Evolutionary conservation across 2,888 invertebrate genomes (phyloP).

Genomic region (Ectobius pallidus): DNA sequence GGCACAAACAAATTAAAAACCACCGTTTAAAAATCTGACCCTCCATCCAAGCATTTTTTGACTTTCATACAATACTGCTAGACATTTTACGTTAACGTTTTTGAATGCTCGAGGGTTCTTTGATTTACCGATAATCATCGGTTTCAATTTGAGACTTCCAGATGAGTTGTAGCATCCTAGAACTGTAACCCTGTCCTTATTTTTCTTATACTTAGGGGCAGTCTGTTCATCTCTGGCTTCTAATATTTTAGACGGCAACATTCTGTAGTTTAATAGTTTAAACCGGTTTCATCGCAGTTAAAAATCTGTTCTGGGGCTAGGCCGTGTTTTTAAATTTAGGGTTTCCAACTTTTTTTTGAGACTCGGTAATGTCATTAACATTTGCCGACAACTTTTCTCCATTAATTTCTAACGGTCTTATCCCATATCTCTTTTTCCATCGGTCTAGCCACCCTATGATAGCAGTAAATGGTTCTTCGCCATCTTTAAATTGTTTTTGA

Average conservation of each 20-base stretch:
- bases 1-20: background rate
- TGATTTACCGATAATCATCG: background rate
- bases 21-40: background rate
- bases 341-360: background rate
- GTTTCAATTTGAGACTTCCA: background rate
- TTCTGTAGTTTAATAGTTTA: background rate
- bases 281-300: background rate
- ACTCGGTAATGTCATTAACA: background rate
- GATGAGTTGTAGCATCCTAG: background rate
- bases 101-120: background rate
- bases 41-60: slow-evolving; percentile 16
- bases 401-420: background rate
- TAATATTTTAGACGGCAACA: background rate
- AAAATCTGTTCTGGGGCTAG: background rate
- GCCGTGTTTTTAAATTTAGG: background rate
- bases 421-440: background rate
- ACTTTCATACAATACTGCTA: background rate
- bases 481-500: background rate
- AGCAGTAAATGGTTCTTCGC: background rate
- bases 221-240: background rate
- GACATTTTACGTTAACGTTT: background rate
- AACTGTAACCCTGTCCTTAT: slow-evolving; percentile 4
- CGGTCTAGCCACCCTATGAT: background rate
- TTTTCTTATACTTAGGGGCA: background rate
- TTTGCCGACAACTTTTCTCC: background rate